Conservation (phyloP, 2,113 vertebrate species). For the Capricornis sumatraensis region DNA sequence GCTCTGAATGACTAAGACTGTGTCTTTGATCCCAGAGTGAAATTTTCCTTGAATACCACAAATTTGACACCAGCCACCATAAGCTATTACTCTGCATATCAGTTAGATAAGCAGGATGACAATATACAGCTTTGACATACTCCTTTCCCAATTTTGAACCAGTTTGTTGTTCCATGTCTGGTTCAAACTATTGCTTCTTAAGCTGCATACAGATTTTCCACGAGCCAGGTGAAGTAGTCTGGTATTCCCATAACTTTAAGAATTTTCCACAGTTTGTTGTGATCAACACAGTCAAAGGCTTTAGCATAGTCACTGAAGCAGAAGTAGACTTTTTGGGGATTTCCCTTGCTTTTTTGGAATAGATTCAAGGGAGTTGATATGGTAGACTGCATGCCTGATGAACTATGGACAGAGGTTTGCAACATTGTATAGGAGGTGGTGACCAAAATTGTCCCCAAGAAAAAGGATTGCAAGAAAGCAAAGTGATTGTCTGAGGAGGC, state of each 20-base stretch:
- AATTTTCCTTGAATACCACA: not conserved
- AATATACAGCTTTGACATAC: not conserved
- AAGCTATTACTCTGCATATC: not conserved
- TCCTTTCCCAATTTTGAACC: not conserved
- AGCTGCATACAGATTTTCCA: too few relatives aligned
- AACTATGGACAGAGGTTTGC: not conserved
- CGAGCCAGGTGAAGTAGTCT: too few relatives aligned
- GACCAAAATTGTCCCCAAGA: not conserved
- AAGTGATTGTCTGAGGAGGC: not conserved
- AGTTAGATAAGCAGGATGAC: not conserved
- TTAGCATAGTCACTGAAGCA: too few relatives aligned
- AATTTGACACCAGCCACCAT: not conserved
- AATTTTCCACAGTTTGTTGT: too few relatives aligned
- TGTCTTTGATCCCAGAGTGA: not conserved
- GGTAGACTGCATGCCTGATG: not conserved
- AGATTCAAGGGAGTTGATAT: not conserved
- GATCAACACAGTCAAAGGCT: too few relatives aligned
- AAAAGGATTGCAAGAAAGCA: not conserved
- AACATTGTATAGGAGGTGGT: not conserved
- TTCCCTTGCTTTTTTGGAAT: not conserved
- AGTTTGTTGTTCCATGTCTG: not conserved
- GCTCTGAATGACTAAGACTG: not conserved
- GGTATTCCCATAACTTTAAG: too few relatives aligned
- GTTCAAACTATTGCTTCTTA: too few relatives aligned
- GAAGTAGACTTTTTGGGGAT: not conserved